These are phyloP conservation scores for Narcine bancroftii DNA, from an alignment of 2,113 vertebrate genomes.

Conservation along the genomic window DNA sequence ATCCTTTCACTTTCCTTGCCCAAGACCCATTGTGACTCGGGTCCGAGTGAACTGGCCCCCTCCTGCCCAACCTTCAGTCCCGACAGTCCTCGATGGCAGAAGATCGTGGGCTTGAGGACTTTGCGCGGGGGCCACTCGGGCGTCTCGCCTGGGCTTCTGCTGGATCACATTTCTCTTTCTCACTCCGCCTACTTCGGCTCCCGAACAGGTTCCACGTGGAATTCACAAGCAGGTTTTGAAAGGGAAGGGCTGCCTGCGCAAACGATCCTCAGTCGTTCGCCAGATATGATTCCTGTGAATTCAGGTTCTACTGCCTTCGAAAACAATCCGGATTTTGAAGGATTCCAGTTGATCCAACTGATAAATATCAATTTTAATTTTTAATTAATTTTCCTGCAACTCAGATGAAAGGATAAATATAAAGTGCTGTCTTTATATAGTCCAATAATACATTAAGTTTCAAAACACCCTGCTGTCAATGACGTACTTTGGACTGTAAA, in stretches of 20 bases:
- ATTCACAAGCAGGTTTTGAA: background rate
- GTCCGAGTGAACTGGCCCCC: too few species aligned
- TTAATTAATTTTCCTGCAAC: background rate
- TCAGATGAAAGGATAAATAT: background rate
- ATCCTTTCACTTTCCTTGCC: background rate
- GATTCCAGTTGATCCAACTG: background rate
- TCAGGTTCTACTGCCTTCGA: background rate
- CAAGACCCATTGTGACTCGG: background rate
- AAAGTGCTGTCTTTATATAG: too few species aligned
- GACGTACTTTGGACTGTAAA: too few species aligned
- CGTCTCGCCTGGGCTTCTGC: background rate
- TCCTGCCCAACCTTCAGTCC: background rate
- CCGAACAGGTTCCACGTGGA: background rate
- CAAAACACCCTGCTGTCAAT: too few species aligned
- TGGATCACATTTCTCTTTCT: background rate
- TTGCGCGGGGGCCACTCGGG: background rate
- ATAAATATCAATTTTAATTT: background rate
- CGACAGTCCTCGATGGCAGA: background rate
- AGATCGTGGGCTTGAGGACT: background rate
- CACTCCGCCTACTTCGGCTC: constrained; percentile 6
- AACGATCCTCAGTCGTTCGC: background rate
- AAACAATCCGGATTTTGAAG: too few species aligned
- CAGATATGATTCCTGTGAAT: background rate
- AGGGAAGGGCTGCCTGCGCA: background rate
- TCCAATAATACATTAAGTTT: too few species aligned